Conservation (phyloP, 2,113 vertebrate species). For the Xiphophorus maculatus region DNA sequence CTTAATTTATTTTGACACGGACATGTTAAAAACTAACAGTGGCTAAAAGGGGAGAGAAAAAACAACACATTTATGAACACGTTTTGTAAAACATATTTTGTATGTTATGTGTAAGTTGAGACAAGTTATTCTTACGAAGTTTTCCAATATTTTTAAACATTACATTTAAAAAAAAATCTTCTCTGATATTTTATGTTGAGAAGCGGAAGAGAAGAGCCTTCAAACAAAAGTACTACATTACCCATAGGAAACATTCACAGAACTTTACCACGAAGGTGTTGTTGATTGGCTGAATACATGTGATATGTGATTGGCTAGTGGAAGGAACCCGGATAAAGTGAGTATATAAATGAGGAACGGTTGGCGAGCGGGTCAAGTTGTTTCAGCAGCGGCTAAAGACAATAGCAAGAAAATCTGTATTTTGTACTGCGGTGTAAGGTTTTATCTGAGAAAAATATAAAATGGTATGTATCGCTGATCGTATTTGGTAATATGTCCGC, state of each 20-base stretch:
- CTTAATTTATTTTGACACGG: too few relatives aligned
- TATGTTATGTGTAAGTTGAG: too few relatives aligned
- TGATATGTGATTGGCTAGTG: constrained; percentile 21
- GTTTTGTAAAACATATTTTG: too few relatives aligned
- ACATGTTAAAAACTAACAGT: too few relatives aligned
- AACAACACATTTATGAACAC: too few relatives aligned
- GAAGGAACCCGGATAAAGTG: constrained; percentile 49
- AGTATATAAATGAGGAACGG: background rate
- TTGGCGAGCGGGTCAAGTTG: constrained; percentile 38
- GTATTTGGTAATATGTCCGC: background rate
- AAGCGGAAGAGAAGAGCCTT: background rate
- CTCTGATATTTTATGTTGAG: background rate
- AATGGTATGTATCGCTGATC: constrained; percentile 46
- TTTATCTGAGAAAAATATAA: constrained; percentile 25
- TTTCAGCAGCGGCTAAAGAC: constrained; percentile 28
- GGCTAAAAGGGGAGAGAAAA: too few relatives aligned
- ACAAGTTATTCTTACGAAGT: too few relatives aligned
- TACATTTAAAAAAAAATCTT: background rate
- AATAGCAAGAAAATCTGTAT: background rate
- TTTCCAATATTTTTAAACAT: background rate
- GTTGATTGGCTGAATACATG: constrained; percentile 41
- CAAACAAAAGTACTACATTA: constrained; percentile 46
- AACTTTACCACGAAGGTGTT: background rate
- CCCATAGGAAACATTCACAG: constrained; percentile 19
- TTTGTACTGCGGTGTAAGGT: background rate